A percentile compares a stretch with the other conserved stretches of the same genome.
These are phyloP conservation scores for Drosophila cracens DNA, from an alignment of 2,888 invertebrate genomes.

Conservation along the genomic window DNA sequence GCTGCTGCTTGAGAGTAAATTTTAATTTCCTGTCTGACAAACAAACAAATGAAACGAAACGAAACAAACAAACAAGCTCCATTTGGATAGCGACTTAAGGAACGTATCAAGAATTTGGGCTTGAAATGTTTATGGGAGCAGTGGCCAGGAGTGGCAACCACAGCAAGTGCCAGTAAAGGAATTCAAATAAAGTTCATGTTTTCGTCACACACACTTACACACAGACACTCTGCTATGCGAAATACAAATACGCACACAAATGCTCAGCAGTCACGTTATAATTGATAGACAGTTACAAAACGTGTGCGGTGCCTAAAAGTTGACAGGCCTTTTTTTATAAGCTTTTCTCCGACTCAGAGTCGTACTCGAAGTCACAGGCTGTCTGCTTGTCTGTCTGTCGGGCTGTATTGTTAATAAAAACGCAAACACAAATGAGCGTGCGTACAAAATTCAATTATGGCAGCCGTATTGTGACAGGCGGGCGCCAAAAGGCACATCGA, in stretches of 20 bases:
- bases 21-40: slow-evolving; percentile 72
- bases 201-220: slow-evolving; percentile 53
- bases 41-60: slow-evolving; percentile 34
- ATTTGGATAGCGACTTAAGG: slow-evolving; percentile 24
- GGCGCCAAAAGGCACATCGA: slow-evolving; percentile 40
- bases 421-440: slow-evolving; percentile 80
- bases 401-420: slow-evolving; percentile 73
- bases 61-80: slow-evolving; percentile 23
- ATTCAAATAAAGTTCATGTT: slow-evolving; percentile 79
- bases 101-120: slow-evolving; percentile 30
- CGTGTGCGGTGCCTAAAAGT: slow-evolving; percentile 66
- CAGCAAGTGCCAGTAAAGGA: slow-evolving; percentile 68
- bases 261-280: slow-evolving; percentile 73
- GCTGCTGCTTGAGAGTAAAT: slow-evolving; percentile 51
- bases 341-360: slow-evolving; percentile 31
- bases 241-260: slow-evolving; percentile 25
- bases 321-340: slow-evolving; percentile 71
- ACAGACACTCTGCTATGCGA: slow-evolving; percentile 14
- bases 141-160: slow-evolving; percentile 56
- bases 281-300: slow-evolving; percentile 79
- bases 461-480: slow-evolving; percentile 33
- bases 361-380: slow-evolving; percentile 1
- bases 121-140: slow-evolving; percentile 22
- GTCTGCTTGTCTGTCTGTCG: slow-evolving; percentile 39
- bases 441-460: slow-evolving; percentile 79